These are phyloP conservation scores for Myotis planiceps DNA, from an alignment of 2,797 vertebrate genomes.

Conservation along the genomic window DNA sequence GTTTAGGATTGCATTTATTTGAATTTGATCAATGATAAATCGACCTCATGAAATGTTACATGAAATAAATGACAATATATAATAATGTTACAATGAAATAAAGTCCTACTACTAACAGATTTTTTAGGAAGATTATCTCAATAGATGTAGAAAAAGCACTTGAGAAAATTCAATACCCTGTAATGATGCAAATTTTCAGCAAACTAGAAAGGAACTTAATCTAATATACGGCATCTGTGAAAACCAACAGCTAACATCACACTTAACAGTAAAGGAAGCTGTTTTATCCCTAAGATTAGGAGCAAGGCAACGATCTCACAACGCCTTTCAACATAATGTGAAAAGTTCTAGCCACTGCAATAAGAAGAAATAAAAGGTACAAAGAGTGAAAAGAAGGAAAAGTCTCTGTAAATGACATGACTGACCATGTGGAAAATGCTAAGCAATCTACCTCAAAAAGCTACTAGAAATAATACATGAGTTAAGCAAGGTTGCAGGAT, in stretches of 20 bases:
- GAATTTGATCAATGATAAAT: not conserved
- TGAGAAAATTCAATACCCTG: not conserved
- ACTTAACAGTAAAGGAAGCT: not conserved
- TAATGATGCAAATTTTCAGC: conserved; percentile 10
- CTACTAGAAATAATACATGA: not conserved
- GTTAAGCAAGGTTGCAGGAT: not conserved
- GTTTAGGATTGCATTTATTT: conserved; percentile 2
- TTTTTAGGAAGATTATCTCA: not conserved
- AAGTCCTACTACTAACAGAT: not conserved
- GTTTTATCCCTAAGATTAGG: not conserved
- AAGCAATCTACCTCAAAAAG: not conserved
- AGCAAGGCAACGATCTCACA: not conserved
- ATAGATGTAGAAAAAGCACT: not conserved
- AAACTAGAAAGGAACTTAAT: not conserved
- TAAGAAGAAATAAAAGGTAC: not conserved
- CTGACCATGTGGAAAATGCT: not conserved
- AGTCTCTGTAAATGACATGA: not conserved
- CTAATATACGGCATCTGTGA: not conserved
- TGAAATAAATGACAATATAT: conserved; percentile 8
- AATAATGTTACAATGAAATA: conserved; percentile 15
- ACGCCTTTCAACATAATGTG: not conserved
- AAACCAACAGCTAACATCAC: not conserved
- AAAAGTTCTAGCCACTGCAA: not conserved
- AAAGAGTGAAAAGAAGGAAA: not conserved
- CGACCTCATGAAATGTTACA: not conserved